A percentile compares a stretch with the other conserved stretches of the same genome.
These are phyloP conservation scores for Spodoptera exigua DNA, from an alignment of 2,888 invertebrate species.

Conservation along the genomic window DNA sequence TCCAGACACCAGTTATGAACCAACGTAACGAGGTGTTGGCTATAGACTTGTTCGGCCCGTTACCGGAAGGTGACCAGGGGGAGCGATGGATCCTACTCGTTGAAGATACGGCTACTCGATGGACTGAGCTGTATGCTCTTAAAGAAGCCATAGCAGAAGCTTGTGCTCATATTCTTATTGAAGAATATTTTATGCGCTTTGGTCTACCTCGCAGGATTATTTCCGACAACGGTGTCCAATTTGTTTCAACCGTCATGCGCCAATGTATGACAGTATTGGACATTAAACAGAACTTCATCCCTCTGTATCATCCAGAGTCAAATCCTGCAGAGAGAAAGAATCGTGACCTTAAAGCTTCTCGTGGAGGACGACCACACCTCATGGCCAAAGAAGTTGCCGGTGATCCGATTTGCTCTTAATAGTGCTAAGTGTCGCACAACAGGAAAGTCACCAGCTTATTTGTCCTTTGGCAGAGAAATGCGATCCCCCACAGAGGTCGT, in stretches of 20 bases:
- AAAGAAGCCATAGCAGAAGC: neutral
- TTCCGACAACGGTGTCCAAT: too few species aligned
- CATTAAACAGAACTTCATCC: constrained; percentile 7
- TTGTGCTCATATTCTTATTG: too few species aligned
- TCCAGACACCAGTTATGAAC: constrained; percentile 3
- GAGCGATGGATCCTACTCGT: constrained; percentile 1
- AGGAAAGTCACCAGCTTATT: constrained; percentile 8
- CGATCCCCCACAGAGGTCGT: constrained; percentile 7
- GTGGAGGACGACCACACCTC: constrained; percentile 2
- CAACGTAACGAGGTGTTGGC: constrained; percentile 1
- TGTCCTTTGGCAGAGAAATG: constrained; percentile 8
- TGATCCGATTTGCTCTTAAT: constrained; percentile 4
- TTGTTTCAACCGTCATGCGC: constrained; percentile 5
- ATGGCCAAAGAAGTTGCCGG: constrained; percentile 4
- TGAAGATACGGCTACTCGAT: constrained; percentile 3
- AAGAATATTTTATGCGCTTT: too few species aligned
- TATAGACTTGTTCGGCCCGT: too few species aligned
- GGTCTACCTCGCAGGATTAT: too few species aligned
- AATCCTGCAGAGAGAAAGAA: constrained; percentile 8
- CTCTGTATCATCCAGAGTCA: neutral
- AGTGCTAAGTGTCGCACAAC: constrained; percentile 3
- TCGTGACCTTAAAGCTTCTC: constrained; percentile 1
- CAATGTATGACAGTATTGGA: constrained; percentile 7
- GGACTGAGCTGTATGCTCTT: neutral
- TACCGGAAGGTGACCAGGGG: too few species aligned